These are phyloP conservation scores for Bombus terrestris DNA, from an alignment of 1,140 invertebrate species.

Conservation along the genomic window DNA sequence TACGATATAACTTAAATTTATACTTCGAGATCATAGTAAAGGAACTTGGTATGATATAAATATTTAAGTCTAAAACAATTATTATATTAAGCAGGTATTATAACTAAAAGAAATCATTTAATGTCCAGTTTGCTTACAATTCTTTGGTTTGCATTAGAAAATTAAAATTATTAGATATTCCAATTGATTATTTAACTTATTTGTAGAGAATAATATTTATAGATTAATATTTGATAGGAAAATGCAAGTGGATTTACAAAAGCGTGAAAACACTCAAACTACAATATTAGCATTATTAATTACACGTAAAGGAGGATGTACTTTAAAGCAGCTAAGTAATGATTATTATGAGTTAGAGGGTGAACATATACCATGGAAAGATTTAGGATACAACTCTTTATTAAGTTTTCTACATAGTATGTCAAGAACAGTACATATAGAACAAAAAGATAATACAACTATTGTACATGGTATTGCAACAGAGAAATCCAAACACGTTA, in stretches of 20 bases:
- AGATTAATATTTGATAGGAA: background rate
- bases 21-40: background rate
- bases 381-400: slow-evolving; percentile 53
- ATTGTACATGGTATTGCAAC: slow-evolving; percentile 58
- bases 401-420: slow-evolving; percentile 60
- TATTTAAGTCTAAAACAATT: background rate
- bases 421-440: slow-evolving; percentile 40
- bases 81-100: background rate
- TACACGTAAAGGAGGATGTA: slow-evolving; percentile 24
- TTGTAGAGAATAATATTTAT: background rate
- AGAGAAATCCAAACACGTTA: slow-evolving; percentile 69
- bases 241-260: background rate
- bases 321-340: slow-evolving; percentile 14
- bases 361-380: slow-evolving; percentile 63
- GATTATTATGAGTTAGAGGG: slow-evolving; percentile 61
- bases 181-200: background rate
- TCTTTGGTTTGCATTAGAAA: background rate
- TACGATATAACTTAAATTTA: background rate
- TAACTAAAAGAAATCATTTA: background rate
- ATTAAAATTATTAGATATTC: background rate
- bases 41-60: background rate
- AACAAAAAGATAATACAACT: background rate
- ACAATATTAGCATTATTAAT: slow-evolving; percentile 63
- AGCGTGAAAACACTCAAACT: slow-evolving; percentile 38
- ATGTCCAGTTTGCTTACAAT: background rate